These are phyloP conservation scores for Centrocercus urophasianus DNA, from an alignment of 2,113 vertebrate genomes.

Conservation along the genomic window DNA sequence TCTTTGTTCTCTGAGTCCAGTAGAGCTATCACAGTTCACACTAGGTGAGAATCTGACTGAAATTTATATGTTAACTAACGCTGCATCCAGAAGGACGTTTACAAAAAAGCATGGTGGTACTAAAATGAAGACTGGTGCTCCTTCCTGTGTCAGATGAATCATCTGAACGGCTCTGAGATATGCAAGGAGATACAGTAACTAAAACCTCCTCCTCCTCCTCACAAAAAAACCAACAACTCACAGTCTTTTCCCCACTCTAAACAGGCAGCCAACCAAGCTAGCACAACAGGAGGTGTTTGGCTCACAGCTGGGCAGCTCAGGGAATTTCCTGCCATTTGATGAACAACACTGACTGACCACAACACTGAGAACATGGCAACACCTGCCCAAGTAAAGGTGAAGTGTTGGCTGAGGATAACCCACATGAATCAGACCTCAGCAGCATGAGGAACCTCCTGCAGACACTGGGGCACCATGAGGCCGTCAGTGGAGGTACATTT, in stretches of 20 bases:
- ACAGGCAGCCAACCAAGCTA: neutral
- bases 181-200: neutral
- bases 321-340: neutral
- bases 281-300: neutral
- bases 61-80: accelerated
- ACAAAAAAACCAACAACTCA: neutral
- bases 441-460: slow-evolving; percentile 59
- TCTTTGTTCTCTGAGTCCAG: neutral
- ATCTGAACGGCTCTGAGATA: neutral
- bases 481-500: slow-evolving; percentile 70
- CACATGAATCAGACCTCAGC: slow-evolving; percentile 52
- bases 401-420: slow-evolving; percentile 22
- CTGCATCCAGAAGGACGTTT: neutral
- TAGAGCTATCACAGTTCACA: neutral
- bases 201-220: neutral
- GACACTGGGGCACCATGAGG: slow-evolving; percentile 66
- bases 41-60: neutral
- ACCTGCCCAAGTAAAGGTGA: neutral
- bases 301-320: neutral
- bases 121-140: neutral
- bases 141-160: neutral
- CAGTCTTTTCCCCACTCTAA: neutral
- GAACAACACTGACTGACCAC: neutral
- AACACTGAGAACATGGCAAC: neutral
- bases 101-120: neutral